These are phyloP conservation scores for Chamaedrilus cognettii DNA, from an alignment of 2,888 invertebrate species.

Conservation along the genomic window DNA sequence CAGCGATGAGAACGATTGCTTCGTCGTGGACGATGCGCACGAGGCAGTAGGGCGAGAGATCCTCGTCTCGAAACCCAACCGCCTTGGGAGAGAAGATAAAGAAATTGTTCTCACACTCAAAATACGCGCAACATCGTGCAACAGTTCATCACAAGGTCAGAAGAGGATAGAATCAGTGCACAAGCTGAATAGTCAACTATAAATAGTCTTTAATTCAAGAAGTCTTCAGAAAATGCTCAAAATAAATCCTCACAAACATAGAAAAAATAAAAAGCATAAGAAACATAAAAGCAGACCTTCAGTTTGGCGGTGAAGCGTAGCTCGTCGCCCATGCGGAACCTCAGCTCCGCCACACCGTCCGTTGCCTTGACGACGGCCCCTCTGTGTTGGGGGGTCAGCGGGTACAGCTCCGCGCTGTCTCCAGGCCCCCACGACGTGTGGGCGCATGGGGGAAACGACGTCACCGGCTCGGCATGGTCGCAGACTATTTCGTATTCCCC, in stretches of 20 bases:
- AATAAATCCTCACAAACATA: too few relatives aligned
- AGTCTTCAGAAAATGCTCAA: too few relatives aligned
- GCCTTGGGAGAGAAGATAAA: too few relatives aligned
- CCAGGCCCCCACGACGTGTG: constrained; percentile 58
- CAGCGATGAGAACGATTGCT: constrained; percentile 55
- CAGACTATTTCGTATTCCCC: constrained; percentile 59
- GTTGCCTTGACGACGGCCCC: constrained; percentile 50
- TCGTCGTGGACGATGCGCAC: constrained; percentile 55
- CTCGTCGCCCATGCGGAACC: constrained; percentile 48
- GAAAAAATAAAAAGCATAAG: too few relatives aligned
- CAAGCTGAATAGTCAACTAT: too few relatives aligned
- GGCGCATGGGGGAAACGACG: constrained; percentile 59
- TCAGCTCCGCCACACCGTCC: constrained; percentile 55
- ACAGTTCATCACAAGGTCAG: too few relatives aligned
- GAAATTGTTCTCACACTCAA: too few relatives aligned
- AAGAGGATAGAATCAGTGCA: too few relatives aligned
- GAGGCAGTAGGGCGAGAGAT: constrained; percentile 53
- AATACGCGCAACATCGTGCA: too few relatives aligned
- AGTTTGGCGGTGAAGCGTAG: constrained; percentile 59
- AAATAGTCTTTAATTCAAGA: too few relatives aligned
- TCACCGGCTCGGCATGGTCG: constrained; percentile 45
- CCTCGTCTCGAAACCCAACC: constrained; percentile 44
- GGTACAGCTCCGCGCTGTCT: constrained; percentile 52
- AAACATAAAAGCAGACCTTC: constrained; percentile 42
- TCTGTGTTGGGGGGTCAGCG: constrained; percentile 52